Evolutionary conservation across 2,113 vertebrate genomes (phyloP).

Genomic region (Urocolius indicus): DNA sequence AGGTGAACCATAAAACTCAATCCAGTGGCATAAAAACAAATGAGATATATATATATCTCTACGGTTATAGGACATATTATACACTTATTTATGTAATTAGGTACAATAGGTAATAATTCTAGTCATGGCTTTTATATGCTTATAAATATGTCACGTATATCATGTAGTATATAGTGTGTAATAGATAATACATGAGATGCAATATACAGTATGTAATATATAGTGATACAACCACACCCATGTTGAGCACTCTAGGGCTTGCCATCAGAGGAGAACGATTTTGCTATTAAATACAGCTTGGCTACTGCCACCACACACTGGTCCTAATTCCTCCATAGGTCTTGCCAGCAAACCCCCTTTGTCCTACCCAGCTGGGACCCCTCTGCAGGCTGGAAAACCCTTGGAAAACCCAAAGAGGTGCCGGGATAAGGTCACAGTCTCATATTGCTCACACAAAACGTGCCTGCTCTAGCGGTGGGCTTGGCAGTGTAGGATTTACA

Average conservation of each 20-base stretch:
- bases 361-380: neutral
- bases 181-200: neutral
- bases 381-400: rapidly evolving
- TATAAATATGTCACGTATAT: neutral
- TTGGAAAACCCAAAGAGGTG: neutral
- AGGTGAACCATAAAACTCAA: neutral
- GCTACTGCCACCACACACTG: neutral
- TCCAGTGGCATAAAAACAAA: neutral
- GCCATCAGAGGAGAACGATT: neutral
- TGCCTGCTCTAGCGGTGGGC: neutral
- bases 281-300: neutral
- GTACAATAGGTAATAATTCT: neutral
- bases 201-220: neutral
- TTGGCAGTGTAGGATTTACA: neutral
- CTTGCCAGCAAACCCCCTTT: neutral
- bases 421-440: neutral
- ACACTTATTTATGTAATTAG: neutral
- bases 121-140: neutral
- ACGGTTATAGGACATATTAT: neutral
- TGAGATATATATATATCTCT: neutral
- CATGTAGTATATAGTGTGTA: neutral
- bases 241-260: neutral
- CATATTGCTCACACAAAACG: neutral
- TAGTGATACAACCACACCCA: neutral
- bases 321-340: rapidly evolving